phyloP scores from a whole-genome alignment of 2,113 vertebrate species.

The Turnix velox region DNA sequence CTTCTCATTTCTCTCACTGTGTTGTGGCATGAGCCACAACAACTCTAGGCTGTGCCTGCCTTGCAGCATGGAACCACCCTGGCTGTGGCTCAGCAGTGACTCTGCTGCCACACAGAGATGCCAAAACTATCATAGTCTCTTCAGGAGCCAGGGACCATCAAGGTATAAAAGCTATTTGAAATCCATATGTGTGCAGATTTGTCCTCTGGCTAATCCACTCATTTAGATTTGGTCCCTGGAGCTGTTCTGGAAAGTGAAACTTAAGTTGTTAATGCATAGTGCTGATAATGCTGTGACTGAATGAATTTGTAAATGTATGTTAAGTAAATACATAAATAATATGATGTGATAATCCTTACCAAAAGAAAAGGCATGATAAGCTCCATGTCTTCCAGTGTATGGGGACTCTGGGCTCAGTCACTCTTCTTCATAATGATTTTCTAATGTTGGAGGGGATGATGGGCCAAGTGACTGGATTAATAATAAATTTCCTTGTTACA shows the following conservation, averaged over 20 bases:
- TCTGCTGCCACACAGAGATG: neutral
- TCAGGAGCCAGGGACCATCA: neutral
- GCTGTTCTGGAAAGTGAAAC: neutral
- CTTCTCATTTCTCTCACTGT: neutral
- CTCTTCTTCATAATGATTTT: neutral
- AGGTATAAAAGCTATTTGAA: neutral
- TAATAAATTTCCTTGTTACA: conserved; percentile 60
- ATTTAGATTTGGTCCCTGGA: conserved; percentile 14
- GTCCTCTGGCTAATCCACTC: neutral
- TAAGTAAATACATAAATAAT: neutral
- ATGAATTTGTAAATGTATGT: neutral
- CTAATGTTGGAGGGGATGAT: neutral
- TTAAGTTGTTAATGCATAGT: neutral
- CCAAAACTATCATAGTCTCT: neutral
- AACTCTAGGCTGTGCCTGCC: accelerated
- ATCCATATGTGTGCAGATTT: accelerated
- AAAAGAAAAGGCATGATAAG: neutral
- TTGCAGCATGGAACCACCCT: neutral
- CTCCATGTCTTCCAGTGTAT: neutral
- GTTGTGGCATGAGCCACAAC: accelerated
- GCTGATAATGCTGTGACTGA: neutral
- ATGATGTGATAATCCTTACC: neutral
- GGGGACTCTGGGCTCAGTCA: neutral
- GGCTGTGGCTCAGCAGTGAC: neutral
- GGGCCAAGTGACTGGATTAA: neutral